Base-by-base conservation (phyloP, 2,113 vertebrate species). In the Shinisaurus crocodilurus region DNA sequence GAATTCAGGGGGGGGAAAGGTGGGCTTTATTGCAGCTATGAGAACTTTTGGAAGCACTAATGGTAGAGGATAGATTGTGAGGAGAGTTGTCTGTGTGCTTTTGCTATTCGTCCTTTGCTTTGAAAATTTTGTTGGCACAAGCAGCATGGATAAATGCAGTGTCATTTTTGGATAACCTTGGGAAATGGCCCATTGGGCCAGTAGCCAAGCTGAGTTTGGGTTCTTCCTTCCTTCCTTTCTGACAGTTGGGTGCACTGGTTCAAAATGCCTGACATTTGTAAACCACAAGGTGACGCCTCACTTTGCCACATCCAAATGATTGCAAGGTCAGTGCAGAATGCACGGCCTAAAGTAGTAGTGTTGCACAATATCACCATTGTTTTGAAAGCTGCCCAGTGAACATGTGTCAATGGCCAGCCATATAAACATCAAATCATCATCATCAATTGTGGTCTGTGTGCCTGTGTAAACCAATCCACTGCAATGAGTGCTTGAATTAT, bases 81-180 rank as follows among this genome's bases (percentile, higher is more conserved):
- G 29, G 27, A 16, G 29, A 3, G 48, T 32, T 54, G 45, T 16
- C 34, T 34, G 6, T 25, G 87, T 77, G 63, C 82, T 23, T 86
- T 63, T 45, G 29, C 90, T 83, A 25, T 90, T 91, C 89, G 34
- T 75, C 82, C 77, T 32, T 16, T n/a, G 8, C 40, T 88, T 65
- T 83, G 57, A 45, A 57, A 1, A 0, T 75, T 83, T 48, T 3
- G 10, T 85, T 79, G 54, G 70, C 12, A 5, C 82, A 48, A 29
- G 15, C n/a, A 90, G 60, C 10, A 3, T 86, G 45, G 34, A 18
- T 43, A 88, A 88, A 90, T 79, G 72, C 67, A 5, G 20, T 85
- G n/a, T 86, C 84, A 85, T 27, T 85, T 85, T 77, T 2, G 0
- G 0, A 0, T 54, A 85, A 82, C 7, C 32, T 81, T 54, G 92